phyloP scores from a whole-genome alignment of 2,797 vertebrate species.

The Sebastiscus tertius region DNA sequence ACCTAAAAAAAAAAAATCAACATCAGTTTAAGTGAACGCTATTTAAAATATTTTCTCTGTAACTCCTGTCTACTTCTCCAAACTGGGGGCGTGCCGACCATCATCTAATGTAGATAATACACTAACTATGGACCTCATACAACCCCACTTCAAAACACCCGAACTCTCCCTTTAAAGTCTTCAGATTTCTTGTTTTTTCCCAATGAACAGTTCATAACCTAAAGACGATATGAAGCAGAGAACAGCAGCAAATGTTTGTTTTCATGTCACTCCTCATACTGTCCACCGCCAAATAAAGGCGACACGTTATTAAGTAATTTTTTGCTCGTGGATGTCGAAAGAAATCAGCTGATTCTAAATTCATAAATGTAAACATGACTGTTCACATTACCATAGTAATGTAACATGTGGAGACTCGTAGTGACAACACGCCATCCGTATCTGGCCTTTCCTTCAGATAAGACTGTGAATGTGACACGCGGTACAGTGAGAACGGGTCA shows the following conservation, averaged over 20 bases:
- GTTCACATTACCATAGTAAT: not conserved
- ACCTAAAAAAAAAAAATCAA: too few relatives aligned
- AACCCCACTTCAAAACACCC: too few relatives aligned
- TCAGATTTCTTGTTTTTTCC: not conserved
- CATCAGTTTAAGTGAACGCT: too few relatives aligned
- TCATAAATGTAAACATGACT: not conserved
- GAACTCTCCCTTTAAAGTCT: too few relatives aligned
- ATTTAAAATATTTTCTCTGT: too few relatives aligned
- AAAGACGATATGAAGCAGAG: too few relatives aligned
- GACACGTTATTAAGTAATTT: not conserved
- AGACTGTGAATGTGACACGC: not conserved
- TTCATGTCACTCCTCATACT: not conserved
- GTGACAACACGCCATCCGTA: not conserved
- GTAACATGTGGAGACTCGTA: not conserved
- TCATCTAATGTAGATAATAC: too few relatives aligned
- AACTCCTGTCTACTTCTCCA: too few relatives aligned
- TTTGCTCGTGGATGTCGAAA: too few relatives aligned
- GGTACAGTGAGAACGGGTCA: conserved; percentile 5
- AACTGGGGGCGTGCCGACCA: too few relatives aligned
- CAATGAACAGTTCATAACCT: not conserved
- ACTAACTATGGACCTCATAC: too few relatives aligned
- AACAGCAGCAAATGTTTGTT: not conserved
- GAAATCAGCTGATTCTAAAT: not conserved
- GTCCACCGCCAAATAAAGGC: not conserved
- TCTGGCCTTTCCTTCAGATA: not conserved